These are phyloP conservation scores for Pagrus major DNA, from an alignment of 2,113 vertebrate genomes.

Conservation along the genomic window DNA sequence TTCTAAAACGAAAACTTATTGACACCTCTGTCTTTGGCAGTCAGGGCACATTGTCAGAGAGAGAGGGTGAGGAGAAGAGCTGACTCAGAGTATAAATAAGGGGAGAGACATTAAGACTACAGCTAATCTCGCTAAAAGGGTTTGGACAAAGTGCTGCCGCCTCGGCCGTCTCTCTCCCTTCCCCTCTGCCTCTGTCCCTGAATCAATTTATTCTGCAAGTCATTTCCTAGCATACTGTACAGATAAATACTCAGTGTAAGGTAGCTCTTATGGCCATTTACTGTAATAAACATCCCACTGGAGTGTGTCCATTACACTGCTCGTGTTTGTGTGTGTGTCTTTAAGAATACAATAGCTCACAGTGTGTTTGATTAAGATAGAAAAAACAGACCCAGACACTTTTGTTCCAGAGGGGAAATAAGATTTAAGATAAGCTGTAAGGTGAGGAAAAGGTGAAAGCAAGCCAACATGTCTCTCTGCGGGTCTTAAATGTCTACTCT, in stretches of 20 bases:
- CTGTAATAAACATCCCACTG: slow-evolving; percentile 54
- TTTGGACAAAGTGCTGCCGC: slow-evolving; percentile 77
- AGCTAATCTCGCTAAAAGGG: slow-evolving; percentile 88
- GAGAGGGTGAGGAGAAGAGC: slow-evolving; percentile 50
- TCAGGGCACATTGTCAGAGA: slow-evolving; percentile 26
- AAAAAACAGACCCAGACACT: slow-evolving; percentile 1
- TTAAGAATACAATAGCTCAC: slow-evolving; percentile 20
- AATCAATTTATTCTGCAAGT: slow-evolving; percentile 77
- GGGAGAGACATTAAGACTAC: slow-evolving; percentile 79
- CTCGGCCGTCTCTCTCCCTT: slow-evolving; percentile 52
- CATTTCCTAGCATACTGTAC: slow-evolving; percentile 68
- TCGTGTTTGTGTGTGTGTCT: slow-evolving; percentile 21
- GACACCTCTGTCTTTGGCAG: slow-evolving; percentile 41
- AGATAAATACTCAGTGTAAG: slow-evolving; percentile 63
- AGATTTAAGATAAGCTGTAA: slow-evolving; percentile 56
- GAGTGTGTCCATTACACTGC: slow-evolving; percentile 30
- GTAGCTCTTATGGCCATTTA: slow-evolving; percentile 64
- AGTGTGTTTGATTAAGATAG: slow-evolving; percentile 45
- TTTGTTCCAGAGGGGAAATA: slow-evolving; percentile 37
- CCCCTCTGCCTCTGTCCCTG: slow-evolving; percentile 56
- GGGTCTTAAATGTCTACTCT: slow-evolving; percentile 40
- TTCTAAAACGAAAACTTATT: slow-evolving; percentile 35
- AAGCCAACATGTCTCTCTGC: slow-evolving; percentile 31
- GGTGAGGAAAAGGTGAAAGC: slow-evolving; percentile 53
- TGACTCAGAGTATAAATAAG: slow-evolving; percentile 84